These are phyloP conservation scores for Myodes glareolus DNA, from an alignment of 2,113 vertebrate species.

Conservation along the genomic window DNA sequence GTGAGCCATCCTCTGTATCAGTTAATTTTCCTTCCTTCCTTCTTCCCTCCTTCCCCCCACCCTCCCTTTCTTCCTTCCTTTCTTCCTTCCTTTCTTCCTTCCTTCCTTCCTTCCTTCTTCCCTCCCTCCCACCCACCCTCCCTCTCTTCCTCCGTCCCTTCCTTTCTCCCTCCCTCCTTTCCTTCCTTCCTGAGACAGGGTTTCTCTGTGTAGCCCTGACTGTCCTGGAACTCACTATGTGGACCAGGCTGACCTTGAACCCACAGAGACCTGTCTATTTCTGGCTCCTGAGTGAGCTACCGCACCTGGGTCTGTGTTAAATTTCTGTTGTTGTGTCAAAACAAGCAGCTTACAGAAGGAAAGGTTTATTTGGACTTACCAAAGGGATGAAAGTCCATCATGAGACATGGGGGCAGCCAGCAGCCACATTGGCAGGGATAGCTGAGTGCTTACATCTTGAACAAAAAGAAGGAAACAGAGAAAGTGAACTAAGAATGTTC, in stretches of 20 bases:
- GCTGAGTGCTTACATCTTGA: background rate
- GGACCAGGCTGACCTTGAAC: background rate
- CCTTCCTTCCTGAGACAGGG: background rate
- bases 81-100: no score
- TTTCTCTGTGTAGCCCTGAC: no score
- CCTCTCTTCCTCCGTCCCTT: rapidly evolving
- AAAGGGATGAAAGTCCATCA: background rate
- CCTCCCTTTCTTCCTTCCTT: background rate
- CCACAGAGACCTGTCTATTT: background rate
- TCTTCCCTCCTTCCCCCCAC: no score
- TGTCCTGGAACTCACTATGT: background rate
- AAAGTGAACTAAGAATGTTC: background rate
- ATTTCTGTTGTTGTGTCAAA: background rate
- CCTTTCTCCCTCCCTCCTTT: no score
- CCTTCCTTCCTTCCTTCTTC: no score
- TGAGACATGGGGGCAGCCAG: background rate
- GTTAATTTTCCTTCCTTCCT: background rate
- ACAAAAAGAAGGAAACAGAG: background rate
- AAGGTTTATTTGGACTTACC: no score
- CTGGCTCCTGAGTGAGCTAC: background rate
- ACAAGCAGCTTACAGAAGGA: background rate
- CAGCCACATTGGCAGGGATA: background rate
- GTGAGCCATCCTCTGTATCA: background rate
- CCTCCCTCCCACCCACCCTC: rapidly evolving
- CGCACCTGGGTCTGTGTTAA: background rate